Evolutionary conservation across 2,888 invertebrate species (phyloP).

Genomic region (Agrilus cyanescens): DNA sequence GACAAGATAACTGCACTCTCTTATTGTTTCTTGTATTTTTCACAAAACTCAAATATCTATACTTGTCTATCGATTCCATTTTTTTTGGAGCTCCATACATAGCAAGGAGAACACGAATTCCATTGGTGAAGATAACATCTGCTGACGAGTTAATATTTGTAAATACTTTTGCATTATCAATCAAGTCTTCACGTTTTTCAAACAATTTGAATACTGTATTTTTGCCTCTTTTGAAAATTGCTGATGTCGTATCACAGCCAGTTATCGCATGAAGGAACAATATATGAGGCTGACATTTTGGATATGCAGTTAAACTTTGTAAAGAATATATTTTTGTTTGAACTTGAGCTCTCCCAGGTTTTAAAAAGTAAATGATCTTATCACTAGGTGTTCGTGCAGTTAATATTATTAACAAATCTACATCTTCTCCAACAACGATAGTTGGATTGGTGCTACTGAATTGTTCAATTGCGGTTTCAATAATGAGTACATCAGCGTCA

Average conservation of each 20-base stretch:
- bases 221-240: conserved; percentile 15
- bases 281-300: conserved; percentile 15
- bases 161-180: conserved; percentile 12
- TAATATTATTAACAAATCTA: conserved; percentile 18
- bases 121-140: conserved; percentile 16
- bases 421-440: conserved; percentile 22
- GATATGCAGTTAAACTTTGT: conserved; percentile 16
- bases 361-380: conserved; percentile 18
- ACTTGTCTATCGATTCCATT: conserved; percentile 17
- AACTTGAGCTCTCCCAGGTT: conserved; percentile 17
- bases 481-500: conserved; percentile 20
- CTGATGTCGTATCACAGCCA: conserved; percentile 16
- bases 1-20: conserved; percentile 15
- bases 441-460: conserved; percentile 14
- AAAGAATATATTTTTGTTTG: conserved; percentile 17
- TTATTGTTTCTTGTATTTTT: conserved; percentile 15
- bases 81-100: conserved; percentile 20
- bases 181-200: conserved; percentile 9
- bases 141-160: conserved; percentile 16
- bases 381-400: conserved; percentile 16
- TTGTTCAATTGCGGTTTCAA: conserved; percentile 18
- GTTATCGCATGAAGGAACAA: conserved; percentile 16
- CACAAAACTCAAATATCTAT: conserved; percentile 19
- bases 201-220: conserved; percentile 14
- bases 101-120: conserved; percentile 21